Evolutionary conservation across 2,797 vertebrate genomes (phyloP), one percentile per base, ranked within the genome.

Genomic region (Tenualosa thibaudeaui): DNA sequence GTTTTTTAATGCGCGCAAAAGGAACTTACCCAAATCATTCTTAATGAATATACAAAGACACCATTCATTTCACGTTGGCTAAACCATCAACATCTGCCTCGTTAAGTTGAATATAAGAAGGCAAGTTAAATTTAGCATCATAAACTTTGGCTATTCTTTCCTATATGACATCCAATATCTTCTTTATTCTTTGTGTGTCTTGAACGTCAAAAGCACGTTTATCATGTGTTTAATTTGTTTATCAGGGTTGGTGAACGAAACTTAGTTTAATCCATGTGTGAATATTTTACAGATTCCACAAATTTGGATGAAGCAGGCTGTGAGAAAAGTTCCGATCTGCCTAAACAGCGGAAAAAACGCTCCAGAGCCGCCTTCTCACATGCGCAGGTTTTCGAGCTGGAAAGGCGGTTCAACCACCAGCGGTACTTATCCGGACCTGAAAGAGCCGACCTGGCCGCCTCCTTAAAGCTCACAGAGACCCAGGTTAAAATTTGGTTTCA

Each of bases 401-500:
- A 99, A 95, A 97, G 98, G 51, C 97, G 98, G 51, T 99, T 99
- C 92, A 99, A 98, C 91, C 98, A 99, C 92, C 98, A 99, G 95
- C 96, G 98, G 60, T 99, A 99, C 93, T 94, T 99, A 82, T 99
- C 98, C 0, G 98, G 98, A 10, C 98, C 98, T 0, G 98, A 99
- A 92, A 96, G 98, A 50, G 98, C 98, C 1, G 98, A 99, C 92
- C 94, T 99, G 90, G 98, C 98, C n/a, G 97, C 98, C 88, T 98
- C 97, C 0, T 94, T 99, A 85, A 99, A 99, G 90, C 97, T 99
- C 89, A 99, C 98, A 49, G 98, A 99, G 94, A 99, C 98, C 6
- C 98, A 99, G 93, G 98, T 98, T 91, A 99, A 99, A 94, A 99
- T 99, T 92, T 99, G 98, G 98, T 99, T 99, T 94, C 98, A 99